Evolutionary conservation across 2,113 vertebrate species (phyloP).

Genomic region (Cebidichthys violaceus): DNA sequence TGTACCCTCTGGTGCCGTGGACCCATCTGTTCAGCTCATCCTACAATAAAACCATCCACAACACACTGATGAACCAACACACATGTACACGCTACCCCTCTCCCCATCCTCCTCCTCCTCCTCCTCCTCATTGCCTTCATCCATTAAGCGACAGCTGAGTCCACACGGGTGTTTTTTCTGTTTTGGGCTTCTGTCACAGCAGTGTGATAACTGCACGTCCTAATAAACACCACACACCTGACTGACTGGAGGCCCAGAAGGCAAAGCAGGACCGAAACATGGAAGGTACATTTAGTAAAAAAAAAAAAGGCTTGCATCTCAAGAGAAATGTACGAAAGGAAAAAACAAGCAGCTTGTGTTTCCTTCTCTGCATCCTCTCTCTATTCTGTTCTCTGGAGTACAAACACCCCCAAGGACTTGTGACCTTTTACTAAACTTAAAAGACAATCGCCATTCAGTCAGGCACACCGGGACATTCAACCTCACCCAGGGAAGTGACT

Average conservation of each 20-base stretch:
- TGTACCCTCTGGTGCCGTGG: conserved; percentile 52
- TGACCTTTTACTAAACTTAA: conserved; percentile 48
- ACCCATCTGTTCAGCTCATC: conserved; percentile 74
- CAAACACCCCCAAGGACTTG: conserved; percentile 56
- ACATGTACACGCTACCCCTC: background rate
- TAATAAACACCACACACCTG: conserved; percentile 54
- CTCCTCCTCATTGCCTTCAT: conserved; percentile 11
- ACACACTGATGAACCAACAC: conserved; percentile 36
- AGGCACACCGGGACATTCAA: background rate
- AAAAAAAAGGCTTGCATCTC: background rate
- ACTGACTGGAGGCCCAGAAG: conserved; percentile 18
- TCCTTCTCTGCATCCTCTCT: conserved; percentile 70
- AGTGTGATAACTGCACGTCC: conserved; percentile 54
- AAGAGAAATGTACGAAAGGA: conserved; percentile 24
- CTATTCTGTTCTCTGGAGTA: conserved; percentile 53
- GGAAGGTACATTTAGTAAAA: background rate
- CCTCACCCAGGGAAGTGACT: conserved; percentile 20
- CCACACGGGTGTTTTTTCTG: conserved; percentile 45
- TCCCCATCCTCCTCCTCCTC: background rate
- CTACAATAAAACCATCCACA: conserved; percentile 31
- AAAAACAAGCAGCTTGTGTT: conserved; percentile 62
- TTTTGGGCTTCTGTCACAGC: conserved; percentile 36
- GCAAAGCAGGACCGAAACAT: background rate
- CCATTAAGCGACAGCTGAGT: conserved; percentile 64
- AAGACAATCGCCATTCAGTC: conserved; percentile 71